A percentile compares a stretch with the other conserved stretches of the same genome.
These are phyloP conservation scores for Anoplolepis gracilipes DNA, from an alignment of 1,140 invertebrate species.

Conservation along the genomic window DNA sequence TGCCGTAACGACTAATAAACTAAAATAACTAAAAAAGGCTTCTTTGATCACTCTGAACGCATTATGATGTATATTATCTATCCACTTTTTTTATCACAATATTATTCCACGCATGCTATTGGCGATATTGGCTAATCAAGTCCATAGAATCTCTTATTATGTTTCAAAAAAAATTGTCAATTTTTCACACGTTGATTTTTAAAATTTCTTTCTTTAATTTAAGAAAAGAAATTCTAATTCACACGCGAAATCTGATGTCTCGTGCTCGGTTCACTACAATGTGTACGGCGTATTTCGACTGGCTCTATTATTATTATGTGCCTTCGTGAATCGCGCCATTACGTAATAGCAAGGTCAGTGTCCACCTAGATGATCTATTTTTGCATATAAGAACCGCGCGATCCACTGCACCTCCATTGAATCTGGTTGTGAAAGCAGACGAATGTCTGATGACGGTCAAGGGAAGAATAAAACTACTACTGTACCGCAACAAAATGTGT, in stretches of 20 bases:
- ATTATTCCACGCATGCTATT: neutral
- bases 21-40: neutral
- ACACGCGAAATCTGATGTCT: neutral
- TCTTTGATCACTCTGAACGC: no score
- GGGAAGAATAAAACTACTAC: neutral
- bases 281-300: neutral
- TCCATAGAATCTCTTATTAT: neutral
- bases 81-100: neutral
- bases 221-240: neutral
- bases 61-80: neutral
- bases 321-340: slow-evolving; percentile 26
- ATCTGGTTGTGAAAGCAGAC: slow-evolving; percentile 47
- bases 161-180: neutral
- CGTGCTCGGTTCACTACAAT: neutral
- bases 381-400: slow-evolving; percentile 35
- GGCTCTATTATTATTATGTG: slow-evolving; percentile 50
- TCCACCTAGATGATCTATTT: slow-evolving; percentile 67
- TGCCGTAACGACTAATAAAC: no score
- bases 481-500: neutral
- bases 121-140: neutral
- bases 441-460: slow-evolving; percentile 59
- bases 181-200: neutral
- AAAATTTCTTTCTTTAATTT: neutral
- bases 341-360: slow-evolving; percentile 69
- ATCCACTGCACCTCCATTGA: neutral